Conservation (phyloP, 2,113 vertebrate genomes). For the Pithys albifrons region DNA sequence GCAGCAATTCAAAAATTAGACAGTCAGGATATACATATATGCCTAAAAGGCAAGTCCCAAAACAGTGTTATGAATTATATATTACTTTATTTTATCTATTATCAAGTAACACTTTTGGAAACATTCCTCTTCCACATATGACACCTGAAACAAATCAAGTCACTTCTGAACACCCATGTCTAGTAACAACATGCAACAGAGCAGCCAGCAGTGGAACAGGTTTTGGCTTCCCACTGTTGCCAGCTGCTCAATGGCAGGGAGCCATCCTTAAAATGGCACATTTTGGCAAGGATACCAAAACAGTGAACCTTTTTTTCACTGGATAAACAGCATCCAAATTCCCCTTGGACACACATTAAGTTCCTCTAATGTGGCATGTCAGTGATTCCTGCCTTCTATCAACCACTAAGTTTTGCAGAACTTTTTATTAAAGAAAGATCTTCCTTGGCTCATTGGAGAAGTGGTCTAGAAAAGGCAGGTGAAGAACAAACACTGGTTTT, state of each 20-base stretch:
- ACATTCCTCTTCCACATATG: background rate
- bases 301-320: background rate
- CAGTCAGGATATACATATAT: background rate
- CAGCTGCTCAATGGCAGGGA: background rate
- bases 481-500: background rate
- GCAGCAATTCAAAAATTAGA: background rate
- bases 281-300: background rate
- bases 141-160: background rate
- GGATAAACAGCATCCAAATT: background rate
- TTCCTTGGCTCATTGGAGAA: background rate
- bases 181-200: background rate
- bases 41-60: background rate
- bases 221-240: background rate
- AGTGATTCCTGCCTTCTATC: fast-evolving
- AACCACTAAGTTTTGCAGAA: background rate
- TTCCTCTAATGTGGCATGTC: background rate
- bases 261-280: background rate
- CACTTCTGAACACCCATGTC: background rate
- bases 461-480: background rate
- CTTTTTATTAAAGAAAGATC: background rate
- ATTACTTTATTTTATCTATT: background rate
- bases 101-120: background rate
- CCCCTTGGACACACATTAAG: background rate
- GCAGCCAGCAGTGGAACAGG: background rate
- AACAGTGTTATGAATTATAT: background rate